A percentile compares a stretch with the other conserved stretches of the same genome.
Conservation (phyloP, 1,140 invertebrate genomes). For the Pseudachorutes palmiensis region DNA sequence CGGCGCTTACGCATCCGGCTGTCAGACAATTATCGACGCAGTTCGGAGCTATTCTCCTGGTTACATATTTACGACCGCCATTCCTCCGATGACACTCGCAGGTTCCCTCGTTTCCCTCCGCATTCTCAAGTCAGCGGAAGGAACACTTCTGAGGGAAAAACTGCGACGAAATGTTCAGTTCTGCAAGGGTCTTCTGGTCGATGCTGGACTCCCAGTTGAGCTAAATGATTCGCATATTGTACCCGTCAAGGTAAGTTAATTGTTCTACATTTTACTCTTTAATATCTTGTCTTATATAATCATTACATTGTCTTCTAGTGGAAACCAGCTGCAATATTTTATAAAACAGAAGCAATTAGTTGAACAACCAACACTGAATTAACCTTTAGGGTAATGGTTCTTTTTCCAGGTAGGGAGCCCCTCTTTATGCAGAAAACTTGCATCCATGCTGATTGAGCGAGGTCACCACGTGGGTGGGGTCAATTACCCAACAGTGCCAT, state of each 20-base stretch:
- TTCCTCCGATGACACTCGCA: slow-evolving; percentile 83
- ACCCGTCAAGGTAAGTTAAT: slow-evolving; percentile 64
- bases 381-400: too few relatives aligned
- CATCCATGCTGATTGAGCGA: not conserved
- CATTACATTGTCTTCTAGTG: not conserved
- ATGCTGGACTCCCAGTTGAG: slow-evolving; percentile 80
- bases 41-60: slow-evolving; percentile 86
- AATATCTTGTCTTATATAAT: not conserved
- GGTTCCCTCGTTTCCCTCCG: slow-evolving; percentile 71
- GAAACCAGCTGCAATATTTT: too few relatives aligned
- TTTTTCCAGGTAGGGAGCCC: not conserved
- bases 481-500: not conserved
- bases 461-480: not conserved
- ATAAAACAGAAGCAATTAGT: too few relatives aligned
- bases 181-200: slow-evolving; percentile 65
- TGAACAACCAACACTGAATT: too few relatives aligned
- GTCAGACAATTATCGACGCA: slow-evolving; percentile 74
- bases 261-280: not conserved
- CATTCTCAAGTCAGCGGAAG: slow-evolving; percentile 78
- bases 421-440: not conserved
- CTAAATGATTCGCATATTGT: slow-evolving; percentile 92
- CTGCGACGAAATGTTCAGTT: slow-evolving; percentile 85
- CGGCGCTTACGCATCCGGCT: slow-evolving; percentile 84
- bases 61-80: slow-evolving; percentile 95
- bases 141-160: slow-evolving; percentile 58